Evolutionary conservation across 2,113 vertebrate genomes (phyloP), one percentile per base, ranked within the genome.

Genomic region (Sclerurus mexicanus): DNA sequence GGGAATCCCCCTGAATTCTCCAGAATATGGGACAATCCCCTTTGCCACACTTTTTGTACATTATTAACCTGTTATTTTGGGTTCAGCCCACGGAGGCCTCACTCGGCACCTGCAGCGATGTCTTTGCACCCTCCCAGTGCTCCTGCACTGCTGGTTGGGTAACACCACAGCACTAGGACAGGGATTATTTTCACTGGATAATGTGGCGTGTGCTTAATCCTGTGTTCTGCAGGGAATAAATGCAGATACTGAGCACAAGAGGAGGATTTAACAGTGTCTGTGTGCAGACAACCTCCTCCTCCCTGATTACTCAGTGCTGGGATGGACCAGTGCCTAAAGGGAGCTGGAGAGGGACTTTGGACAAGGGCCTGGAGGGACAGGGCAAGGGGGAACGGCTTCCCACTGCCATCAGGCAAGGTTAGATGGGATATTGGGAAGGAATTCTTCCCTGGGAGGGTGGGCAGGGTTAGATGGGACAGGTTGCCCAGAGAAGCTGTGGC

Each of bases 1-100:
- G 95, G 92, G 92, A 96, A 96, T 97, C 83, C 89, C 96, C 91
- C 80, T 77, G 27, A 77, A 81, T 89, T 95, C 76, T 93, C 86
- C 69, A 31, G 80, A 47, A 85, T 44, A 56, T 15, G 20, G 80
- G 47, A 87, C 68, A 37, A 2, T 92, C 27, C 68, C 89, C 86
- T 88, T 95, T 94, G 90, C 72, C 90, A 66, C 75, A 77, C 16
- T 91, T 84, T 44, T 78, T 30, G 30, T 19, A 14, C 68, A 20
- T 77, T 8, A 21, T 47, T 90, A 23, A 11, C 30, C 64, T 86
- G 44, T 52, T 52, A 52, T 52, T 52, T 52, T 52, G 59, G 80
- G 72, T 42, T 80, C 63, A 30, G 1, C 77, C 23, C 56, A 46
- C 12, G 5, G 18, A 56, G 77, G 66, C 12, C 63, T 27, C 0